Conservation (phyloP, 2,888 invertebrate species). For the Hypercompe scribonia region DNA sequence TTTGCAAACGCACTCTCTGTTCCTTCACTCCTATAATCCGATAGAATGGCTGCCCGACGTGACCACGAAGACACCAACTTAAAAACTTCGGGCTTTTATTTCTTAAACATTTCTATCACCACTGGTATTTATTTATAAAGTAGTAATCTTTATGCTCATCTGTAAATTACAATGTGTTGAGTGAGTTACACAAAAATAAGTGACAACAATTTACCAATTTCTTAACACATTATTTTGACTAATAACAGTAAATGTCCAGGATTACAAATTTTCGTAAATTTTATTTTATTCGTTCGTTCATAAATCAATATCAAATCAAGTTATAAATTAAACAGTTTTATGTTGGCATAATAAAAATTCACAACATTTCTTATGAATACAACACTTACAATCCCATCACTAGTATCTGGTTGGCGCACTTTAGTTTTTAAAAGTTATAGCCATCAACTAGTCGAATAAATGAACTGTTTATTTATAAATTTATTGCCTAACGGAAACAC, state of each 20-base stretch:
- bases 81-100: no score
- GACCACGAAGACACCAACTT: no score
- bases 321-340: background rate
- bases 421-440: conserved; percentile 40
- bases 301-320: background rate
- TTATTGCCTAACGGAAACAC: conserved; percentile 55
- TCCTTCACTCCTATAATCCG: no score
- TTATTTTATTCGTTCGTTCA: background rate
- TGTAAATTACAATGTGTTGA: no score
- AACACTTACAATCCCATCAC: conserved; percentile 35
- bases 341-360: background rate
- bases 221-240: background rate
- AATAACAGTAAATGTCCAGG: background rate
- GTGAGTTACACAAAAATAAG: no score
- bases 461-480: conserved; percentile 32
- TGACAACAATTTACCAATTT: background rate
- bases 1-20: no score
- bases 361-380: background rate
- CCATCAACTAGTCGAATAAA: conserved; percentile 43
- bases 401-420: conserved; percentile 23
- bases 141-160: no score
- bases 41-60: no score
- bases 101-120: no score
- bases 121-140: no score
- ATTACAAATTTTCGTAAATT: background rate